A percentile compares a stretch with the other conserved stretches of the same genome.
phyloP scores from a whole-genome alignment of 2,888 invertebrate genomes.

The Acanthosepion esculentum region DNA sequence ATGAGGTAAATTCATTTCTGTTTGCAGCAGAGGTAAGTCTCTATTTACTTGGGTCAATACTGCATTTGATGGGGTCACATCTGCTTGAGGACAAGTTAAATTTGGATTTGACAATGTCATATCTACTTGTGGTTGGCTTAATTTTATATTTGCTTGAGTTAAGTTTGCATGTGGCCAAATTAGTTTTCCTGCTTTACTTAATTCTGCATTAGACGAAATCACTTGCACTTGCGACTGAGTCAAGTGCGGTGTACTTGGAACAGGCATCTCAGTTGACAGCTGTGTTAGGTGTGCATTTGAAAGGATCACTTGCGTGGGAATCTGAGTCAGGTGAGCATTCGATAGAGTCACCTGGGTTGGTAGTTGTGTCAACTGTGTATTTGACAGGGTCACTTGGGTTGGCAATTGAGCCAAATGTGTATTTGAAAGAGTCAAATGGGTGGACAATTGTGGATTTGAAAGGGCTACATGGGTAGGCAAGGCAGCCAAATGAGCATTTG shows the following conservation, averaged over 20 bases:
- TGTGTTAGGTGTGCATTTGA: neutral
- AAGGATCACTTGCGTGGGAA: neutral
- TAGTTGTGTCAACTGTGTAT: neutral
- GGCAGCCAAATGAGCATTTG: neutral
- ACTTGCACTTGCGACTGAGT: neutral
- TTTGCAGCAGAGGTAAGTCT: neutral
- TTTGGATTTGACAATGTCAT: neutral
- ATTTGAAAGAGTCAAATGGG: neutral
- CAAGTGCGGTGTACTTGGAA: no score
- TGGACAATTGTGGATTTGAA: neutral
- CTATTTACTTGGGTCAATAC: conserved; percentile 33
- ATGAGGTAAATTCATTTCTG: neutral
- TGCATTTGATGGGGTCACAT: neutral
- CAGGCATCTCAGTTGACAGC: neutral
- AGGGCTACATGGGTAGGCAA: neutral
- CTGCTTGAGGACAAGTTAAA: neutral
- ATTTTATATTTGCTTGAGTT: neutral
- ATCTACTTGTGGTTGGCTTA: neutral
- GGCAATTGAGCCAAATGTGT: neutral
- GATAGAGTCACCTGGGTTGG: neutral
- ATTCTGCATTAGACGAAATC: neutral
- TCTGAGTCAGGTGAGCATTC: neutral
- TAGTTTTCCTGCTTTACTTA: neutral
- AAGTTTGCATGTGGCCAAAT: neutral
- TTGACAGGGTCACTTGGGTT: neutral